Conservation (phyloP, 2,113 vertebrate species). For the Apeltes quadracus region DNA sequence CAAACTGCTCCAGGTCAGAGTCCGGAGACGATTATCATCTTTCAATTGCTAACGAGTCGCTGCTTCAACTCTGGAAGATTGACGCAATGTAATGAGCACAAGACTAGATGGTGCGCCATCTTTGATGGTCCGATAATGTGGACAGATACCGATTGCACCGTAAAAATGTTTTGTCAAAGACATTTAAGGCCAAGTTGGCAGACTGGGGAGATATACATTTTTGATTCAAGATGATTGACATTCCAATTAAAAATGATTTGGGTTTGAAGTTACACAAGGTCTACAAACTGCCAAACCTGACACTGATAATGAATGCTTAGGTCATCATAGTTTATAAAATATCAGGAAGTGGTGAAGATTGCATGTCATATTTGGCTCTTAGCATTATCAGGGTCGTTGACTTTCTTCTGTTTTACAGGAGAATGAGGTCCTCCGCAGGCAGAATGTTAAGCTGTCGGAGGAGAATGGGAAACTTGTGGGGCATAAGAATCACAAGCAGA, state of each 20-base stretch:
- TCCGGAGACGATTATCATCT: background rate
- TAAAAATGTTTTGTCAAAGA: background rate
- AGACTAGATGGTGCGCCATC: background rate
- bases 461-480: slow-evolving; percentile 95
- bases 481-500: slow-evolving; percentile 94
- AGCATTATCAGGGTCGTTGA: background rate
- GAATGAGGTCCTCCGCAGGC: slow-evolving; percentile 85
- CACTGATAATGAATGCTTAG: background rate
- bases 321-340: background rate
- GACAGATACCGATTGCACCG: background rate
- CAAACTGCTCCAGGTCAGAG: slow-evolving; percentile 73
- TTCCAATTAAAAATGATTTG: background rate
- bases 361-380: background rate
- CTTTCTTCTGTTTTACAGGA: slow-evolving; percentile 80
- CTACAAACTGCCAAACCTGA: background rate
- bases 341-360: background rate
- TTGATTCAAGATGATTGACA: background rate
- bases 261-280: background rate
- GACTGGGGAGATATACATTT: background rate
- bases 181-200: background rate
- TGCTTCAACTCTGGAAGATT: background rate
- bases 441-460: slow-evolving; percentile 86
- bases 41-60: background rate
- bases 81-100: background rate
- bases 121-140: background rate